Evolutionary conservation across 2,797 vertebrate genomes (phyloP).

Genomic region (Spinus pinus): DNA sequence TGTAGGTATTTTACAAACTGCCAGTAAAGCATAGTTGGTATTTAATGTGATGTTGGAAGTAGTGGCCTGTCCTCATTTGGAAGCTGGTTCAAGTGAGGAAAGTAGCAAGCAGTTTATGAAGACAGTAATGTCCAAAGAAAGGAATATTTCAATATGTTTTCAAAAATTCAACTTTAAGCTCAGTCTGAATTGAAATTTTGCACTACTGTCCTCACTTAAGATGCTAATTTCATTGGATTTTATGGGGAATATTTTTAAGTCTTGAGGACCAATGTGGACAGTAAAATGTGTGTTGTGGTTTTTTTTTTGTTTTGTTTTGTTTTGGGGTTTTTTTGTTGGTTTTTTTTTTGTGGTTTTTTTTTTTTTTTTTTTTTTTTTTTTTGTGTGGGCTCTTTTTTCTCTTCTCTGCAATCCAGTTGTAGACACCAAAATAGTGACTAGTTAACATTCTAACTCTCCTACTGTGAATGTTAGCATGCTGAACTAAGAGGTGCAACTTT

Average conservation of each 20-base stretch:
- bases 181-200: background rate
- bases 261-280: background rate
- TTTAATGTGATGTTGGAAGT: background rate
- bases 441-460: background rate
- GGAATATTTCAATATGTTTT: background rate
- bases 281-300: rapidly evolving
- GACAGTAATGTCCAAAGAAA: background rate
- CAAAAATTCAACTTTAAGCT: background rate
- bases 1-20: background rate
- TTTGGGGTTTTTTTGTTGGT: too few species aligned
- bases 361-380: background rate
- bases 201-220: background rate
- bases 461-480: background rate
- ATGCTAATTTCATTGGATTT: background rate
- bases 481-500: background rate
- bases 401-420: background rate
- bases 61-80: background rate
- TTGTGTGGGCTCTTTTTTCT: background rate
- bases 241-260: background rate
- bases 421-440: background rate
- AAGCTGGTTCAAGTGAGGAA: background rate
- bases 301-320: too few species aligned
- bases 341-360: too few species aligned
- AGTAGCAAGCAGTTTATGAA: background rate
- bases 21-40: background rate